Percentiles rank a stretch among this genome's conserved stretches.
Evolutionary conservation across 2,113 vertebrate genomes (phyloP).

Genomic region (rabbit (Oryctolagus cuniculus)): DNA sequence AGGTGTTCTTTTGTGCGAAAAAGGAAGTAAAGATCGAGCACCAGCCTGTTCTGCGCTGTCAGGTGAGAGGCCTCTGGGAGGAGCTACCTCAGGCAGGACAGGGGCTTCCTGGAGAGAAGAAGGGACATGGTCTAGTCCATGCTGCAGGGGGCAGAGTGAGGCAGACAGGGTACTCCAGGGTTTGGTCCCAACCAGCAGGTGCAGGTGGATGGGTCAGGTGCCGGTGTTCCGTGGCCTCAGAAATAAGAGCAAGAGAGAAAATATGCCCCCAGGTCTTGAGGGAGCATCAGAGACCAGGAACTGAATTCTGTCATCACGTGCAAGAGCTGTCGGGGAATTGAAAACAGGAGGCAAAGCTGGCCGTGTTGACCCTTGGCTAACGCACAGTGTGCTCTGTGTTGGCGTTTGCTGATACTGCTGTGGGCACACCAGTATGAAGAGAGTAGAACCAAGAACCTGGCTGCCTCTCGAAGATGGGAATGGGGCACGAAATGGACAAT

Average conservation of each 20-base stretch:
- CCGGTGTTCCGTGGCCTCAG: neutral
- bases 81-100: neutral
- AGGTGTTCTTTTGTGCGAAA: conserved; percentile 89
- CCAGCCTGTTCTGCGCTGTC: conserved; percentile 90
- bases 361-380: neutral
- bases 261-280: neutral
- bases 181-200: neutral
- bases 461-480: neutral
- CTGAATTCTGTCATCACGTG: neutral
- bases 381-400: neutral
- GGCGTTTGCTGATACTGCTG: neutral
- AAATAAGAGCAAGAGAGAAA: neutral
- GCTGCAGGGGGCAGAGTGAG: neutral
- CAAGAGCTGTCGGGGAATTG: neutral
- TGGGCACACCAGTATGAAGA: neutral
- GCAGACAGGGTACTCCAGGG: neutral
- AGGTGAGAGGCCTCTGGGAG: conserved; percentile 86
- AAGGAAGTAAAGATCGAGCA: conserved; percentile 89
- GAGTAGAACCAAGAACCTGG: neutral
- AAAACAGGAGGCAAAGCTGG: neutral
- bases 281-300: neutral
- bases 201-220: too few relatives aligned
- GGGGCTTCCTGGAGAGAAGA: neutral
- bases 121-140: neutral
- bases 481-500: neutral